phyloP scores from a whole-genome alignment of 2,888 invertebrate genomes.

The Scaptomyza parva region DNA sequence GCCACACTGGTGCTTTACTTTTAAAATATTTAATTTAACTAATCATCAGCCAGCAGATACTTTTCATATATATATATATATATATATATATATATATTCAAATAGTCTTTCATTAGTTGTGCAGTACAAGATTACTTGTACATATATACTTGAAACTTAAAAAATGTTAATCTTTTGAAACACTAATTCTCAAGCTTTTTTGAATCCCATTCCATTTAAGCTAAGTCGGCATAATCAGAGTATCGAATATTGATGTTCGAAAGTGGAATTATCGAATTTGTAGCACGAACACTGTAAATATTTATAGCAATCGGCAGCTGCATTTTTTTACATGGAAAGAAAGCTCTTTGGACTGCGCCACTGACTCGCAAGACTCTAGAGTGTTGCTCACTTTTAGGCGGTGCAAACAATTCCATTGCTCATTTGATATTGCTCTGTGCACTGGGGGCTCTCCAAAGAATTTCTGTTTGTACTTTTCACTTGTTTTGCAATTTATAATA shows the following conservation, averaged over 20 bases:
- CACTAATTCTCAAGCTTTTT: too few relatives aligned
- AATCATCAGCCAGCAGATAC: slow-evolving; percentile 7
- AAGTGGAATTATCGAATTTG: too few relatives aligned
- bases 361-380: neutral
- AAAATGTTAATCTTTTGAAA: too few relatives aligned
- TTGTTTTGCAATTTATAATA: slow-evolving; percentile 14
- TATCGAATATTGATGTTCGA: too few relatives aligned
- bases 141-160: neutral
- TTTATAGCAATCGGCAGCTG: slow-evolving; percentile 11
- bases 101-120: neutral
- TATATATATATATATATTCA: too few relatives aligned
- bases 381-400: slow-evolving; percentile 67
- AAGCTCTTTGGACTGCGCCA: neutral
- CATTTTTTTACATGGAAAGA: slow-evolving; percentile 12
- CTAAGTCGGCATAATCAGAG: too few relatives aligned
- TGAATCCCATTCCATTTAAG: too few relatives aligned
- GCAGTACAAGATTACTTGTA: neutral
- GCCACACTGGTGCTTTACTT: slow-evolving; percentile 26
- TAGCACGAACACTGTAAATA: slow-evolving; percentile 13
- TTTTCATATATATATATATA: neutral
- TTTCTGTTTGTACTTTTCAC: slow-evolving; percentile 11
- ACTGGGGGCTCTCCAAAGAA: slow-evolving; percentile 15
- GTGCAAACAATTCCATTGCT: slow-evolving; percentile 17
- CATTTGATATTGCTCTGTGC: slow-evolving; percentile 6
- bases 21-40: slow-evolving; percentile 50